A percentile compares a stretch with the other conserved stretches of the same genome.
These are phyloP conservation scores for Drosophila elegans DNA, from an alignment of 1,140 invertebrate genomes.

Conservation along the genomic window DNA sequence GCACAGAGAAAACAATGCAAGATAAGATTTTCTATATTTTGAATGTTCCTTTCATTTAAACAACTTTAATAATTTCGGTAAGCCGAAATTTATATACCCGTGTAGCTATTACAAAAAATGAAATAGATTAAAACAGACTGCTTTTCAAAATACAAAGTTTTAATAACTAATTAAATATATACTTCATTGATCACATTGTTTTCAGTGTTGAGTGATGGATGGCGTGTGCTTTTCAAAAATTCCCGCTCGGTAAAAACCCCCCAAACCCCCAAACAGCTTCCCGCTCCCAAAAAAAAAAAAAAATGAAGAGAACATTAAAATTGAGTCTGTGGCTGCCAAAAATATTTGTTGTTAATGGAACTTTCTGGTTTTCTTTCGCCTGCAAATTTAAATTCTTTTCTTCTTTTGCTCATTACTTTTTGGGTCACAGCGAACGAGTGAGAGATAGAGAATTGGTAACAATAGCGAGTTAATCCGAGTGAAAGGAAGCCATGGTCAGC, in stretches of 20 bases:
- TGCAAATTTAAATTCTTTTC: slow-evolving; percentile 61
- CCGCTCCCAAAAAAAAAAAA: slow-evolving; percentile 20
- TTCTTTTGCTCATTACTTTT: slow-evolving; percentile 49
- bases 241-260: slow-evolving; percentile 30
- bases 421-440: slow-evolving; percentile 21
- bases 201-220: slow-evolving; percentile 62
- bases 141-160: no score
- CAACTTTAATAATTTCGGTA: background rate
- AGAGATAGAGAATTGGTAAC: slow-evolving; percentile 21
- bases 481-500: slow-evolving; percentile 34
- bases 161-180: no score
- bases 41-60: background rate
- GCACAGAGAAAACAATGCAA: slow-evolving; percentile 1
- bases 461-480: slow-evolving; percentile 36
- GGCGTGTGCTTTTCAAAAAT: slow-evolving; percentile 65
- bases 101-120: no score
- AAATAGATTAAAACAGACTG: no score
- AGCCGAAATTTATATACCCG: no score
- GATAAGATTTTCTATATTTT: background rate
- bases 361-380: slow-evolving; percentile 76
- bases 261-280: slow-evolving; percentile 16
- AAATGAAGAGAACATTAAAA: slow-evolving; percentile 50
- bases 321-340: slow-evolving; percentile 76
- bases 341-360: slow-evolving; percentile 78
- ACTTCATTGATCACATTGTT: background rate